Conservation (phyloP, 2,113 vertebrate genomes). For the Crotalus viridis region DNA sequence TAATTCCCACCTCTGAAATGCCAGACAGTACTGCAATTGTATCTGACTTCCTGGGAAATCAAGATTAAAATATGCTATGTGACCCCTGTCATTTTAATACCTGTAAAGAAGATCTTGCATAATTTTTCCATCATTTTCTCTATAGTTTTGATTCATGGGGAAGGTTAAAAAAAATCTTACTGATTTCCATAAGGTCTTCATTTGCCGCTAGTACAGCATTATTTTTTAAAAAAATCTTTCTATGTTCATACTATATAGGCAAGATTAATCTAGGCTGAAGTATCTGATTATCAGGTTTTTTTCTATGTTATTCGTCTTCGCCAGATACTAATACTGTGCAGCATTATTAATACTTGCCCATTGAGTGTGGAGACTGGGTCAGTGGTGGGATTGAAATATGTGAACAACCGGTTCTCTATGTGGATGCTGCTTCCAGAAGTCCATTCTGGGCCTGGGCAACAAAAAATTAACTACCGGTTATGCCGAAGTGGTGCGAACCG, state of each 20-base stretch:
- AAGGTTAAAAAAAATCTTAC: conserved; percentile 35
- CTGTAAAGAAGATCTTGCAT: background rate
- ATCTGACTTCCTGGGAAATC: conserved; percentile 46
- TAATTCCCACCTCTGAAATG: conserved; percentile 51
- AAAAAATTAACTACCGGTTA: too few relatives aligned
- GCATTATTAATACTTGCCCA: conserved; percentile 15
- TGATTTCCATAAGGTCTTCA: conserved; percentile 6
- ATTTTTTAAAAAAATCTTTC: conserved; percentile 28
- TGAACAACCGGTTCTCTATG: too few relatives aligned
- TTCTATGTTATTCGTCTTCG: conserved; percentile 27
- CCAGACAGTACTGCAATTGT: conserved; percentile 58
- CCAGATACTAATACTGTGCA: conserved; percentile 3
- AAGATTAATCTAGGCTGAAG: conserved; percentile 41
- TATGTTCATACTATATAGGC: conserved; percentile 41
- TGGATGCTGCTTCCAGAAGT: too few relatives aligned
- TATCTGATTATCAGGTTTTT: conserved; percentile 38
- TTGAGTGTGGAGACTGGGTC: background rate
- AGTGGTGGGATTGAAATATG: too few relatives aligned
- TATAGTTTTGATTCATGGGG: conserved; percentile 4
- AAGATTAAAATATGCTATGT: conserved; percentile 54
- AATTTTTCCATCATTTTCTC: conserved; percentile 11
- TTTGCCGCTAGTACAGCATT: conserved; percentile 48
- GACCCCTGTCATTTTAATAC: background rate
- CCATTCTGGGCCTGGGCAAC: too few relatives aligned
- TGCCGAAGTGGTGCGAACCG: too few relatives aligned